A percentile compares a stretch with the other conserved stretches of the same genome.
These are phyloP conservation scores for Choloepus hoffmanni DNA, from an alignment of 2,113 vertebrate species.

Conservation along the genomic window DNA sequence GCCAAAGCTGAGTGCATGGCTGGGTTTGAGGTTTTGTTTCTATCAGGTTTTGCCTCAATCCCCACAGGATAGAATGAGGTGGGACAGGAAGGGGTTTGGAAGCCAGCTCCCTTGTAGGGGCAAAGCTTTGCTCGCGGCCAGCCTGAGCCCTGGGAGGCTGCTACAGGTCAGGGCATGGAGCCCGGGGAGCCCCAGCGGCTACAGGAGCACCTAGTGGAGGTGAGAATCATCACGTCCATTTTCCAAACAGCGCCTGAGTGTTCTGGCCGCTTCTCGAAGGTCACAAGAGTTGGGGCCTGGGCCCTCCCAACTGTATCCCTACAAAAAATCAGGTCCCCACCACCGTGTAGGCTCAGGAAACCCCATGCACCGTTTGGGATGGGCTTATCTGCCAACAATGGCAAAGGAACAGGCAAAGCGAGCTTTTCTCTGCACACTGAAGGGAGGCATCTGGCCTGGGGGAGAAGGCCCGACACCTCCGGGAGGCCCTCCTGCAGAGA, in stretches of 20 bases:
- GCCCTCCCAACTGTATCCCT: background rate
- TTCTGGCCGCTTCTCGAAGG: background rate
- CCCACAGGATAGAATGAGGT: background rate
- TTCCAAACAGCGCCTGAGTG: background rate
- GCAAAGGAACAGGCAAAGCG: background rate
- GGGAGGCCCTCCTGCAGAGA: background rate
- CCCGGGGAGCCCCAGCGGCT: fast-evolving
- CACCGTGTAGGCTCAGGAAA: background rate
- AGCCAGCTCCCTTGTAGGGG: fast-evolving
- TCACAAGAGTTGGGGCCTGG: background rate
- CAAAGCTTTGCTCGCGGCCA: background rate
- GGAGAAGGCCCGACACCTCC: background rate
- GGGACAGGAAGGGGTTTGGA: background rate
- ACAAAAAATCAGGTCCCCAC: background rate
- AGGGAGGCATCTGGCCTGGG: too few species aligned
- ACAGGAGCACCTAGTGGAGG: too few species aligned
- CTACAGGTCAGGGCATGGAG: fast-evolving
- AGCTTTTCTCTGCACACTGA: background rate
- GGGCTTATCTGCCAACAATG: background rate
- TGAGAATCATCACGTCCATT: background rate
- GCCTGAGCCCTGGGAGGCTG: background rate
- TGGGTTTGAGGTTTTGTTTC: background rate
- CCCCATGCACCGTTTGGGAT: fast-evolving
- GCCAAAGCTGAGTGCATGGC: background rate
- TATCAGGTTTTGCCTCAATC: background rate